These are phyloP conservation scores for Ectemnius continuus DNA, from an alignment of 2,888 invertebrate species.

Conservation along the genomic window DNA sequence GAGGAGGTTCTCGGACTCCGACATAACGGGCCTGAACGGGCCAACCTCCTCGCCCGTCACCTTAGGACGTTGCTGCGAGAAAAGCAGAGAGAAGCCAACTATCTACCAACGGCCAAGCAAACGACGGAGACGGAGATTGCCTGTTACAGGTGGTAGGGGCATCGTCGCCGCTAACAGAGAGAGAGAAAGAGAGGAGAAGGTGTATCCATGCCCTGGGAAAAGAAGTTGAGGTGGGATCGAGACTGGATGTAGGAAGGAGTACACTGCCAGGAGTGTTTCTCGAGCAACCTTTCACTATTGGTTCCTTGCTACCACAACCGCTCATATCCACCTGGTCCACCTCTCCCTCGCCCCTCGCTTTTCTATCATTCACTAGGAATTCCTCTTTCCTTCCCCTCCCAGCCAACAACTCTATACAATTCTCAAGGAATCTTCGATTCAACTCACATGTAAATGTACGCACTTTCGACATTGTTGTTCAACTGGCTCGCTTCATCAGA, in stretches of 20 bases:
- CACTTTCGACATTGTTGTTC: too few species aligned
- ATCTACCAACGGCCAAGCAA: background rate
- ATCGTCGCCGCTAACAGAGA: background rate
- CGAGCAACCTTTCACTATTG: slow-evolving; percentile 39
- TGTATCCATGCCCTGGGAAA: slow-evolving; percentile 29
- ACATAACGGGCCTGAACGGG: slow-evolving; percentile 54
- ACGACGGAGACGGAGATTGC: background rate
- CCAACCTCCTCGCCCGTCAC: slow-evolving; percentile 25
- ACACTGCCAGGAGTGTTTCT: slow-evolving; percentile 38
- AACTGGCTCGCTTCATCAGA: too few species aligned
- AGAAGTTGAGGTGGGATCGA: slow-evolving; percentile 30
- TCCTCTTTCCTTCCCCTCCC: too few species aligned
- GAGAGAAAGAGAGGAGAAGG: slow-evolving; percentile 12
- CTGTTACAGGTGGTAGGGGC: background rate
- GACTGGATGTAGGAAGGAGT: slow-evolving; percentile 13
- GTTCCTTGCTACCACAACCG: background rate
- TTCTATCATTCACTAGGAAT: too few species aligned
- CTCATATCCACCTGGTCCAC: background rate
- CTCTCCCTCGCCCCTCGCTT: too few species aligned
- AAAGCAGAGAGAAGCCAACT: background rate
- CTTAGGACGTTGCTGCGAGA: background rate
- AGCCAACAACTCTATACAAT: too few species aligned
- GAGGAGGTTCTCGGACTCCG: slow-evolving; percentile 45
- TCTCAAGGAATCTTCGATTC: too few species aligned
- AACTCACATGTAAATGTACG: too few species aligned